Conservation (phyloP, 2,888 invertebrate genomes). For the Sinhomidia bicolor region DNA sequence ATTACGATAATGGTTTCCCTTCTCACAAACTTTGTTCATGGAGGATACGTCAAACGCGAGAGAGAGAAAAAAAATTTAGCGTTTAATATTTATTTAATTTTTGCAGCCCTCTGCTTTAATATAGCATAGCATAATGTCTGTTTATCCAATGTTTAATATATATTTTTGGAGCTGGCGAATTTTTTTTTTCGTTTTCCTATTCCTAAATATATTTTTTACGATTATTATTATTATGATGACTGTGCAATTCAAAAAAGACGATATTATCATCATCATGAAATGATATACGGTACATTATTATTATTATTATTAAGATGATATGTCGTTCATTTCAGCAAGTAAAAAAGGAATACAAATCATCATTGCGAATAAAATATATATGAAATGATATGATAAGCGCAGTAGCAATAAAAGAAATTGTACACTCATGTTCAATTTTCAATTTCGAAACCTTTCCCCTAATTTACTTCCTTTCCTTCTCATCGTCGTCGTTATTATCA, state of each 20-base stretch:
- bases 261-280: no score
- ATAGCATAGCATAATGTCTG: no score
- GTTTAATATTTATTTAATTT: no score
- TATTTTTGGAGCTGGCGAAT: not conserved
- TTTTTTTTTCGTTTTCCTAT: not conserved
- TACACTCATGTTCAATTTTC: slow-evolving; percentile 5
- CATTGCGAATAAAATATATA: not conserved
- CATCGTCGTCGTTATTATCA: not conserved
- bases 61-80: no score
- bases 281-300: not conserved
- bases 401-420: not conserved
- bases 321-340: slow-evolving; percentile 4
- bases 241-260: not conserved
- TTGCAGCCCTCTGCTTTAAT: no score
- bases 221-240: slow-evolving; percentile 13
- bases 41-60: no score
- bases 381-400: not conserved
- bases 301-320: not conserved
- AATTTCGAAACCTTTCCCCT: slow-evolving; percentile 55
- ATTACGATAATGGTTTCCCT: no score
- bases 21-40: no score
- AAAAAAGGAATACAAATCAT: slow-evolving; percentile 23
- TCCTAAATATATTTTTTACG: not conserved
- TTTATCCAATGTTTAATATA: not conserved
- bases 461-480: slow-evolving; percentile 37